These are phyloP conservation scores for Drosophila navojoa DNA, from an alignment of 1,140 invertebrate species.

Conservation along the genomic window DNA sequence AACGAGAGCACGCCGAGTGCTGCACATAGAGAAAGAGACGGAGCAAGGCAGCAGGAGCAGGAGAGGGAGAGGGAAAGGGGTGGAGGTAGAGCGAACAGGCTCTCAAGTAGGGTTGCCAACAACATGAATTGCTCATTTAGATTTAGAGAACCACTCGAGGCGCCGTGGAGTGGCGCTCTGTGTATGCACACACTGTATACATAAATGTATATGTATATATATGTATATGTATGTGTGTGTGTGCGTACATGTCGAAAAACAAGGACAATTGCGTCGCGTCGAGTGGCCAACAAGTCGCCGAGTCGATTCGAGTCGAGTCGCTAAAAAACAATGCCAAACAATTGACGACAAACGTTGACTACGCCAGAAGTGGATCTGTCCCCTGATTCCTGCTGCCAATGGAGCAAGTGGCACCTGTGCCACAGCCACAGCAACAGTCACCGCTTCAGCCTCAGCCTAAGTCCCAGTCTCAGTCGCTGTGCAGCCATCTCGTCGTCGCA, in stretches of 20 bases:
- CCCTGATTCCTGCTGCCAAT: constrained; percentile 27
- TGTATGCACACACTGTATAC: constrained; percentile 9
- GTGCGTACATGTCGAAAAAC: constrained; percentile 49
- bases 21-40: neutral
- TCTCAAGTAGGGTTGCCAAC: constrained; percentile 76
- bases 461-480: neutral
- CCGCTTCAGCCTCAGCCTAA: neutral
- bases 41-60: neutral
- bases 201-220: constrained; percentile 32
- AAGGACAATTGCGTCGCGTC: constrained; percentile 68
- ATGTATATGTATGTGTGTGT: constrained; percentile 32
- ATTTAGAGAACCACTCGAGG: constrained; percentile 71
- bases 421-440: neutral
- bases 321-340: constrained; percentile 68
- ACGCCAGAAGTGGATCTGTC: constrained; percentile 18
- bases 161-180: constrained; percentile 59
- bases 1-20: constrained; percentile 41
- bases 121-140: constrained; percentile 82
- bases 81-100: constrained; percentile 14
- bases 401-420: constrained; percentile 71
- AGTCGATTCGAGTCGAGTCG: constrained; percentile 52
- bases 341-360: constrained; percentile 53
- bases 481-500: neutral
- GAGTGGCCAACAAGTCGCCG: constrained; percentile 57
- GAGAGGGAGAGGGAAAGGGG: constrained; percentile 22